Evolutionary conservation across 1,140 invertebrate genomes (phyloP), one percentile per base, ranked within the genome.

Genomic region (Drosophila bipectinata): DNA sequence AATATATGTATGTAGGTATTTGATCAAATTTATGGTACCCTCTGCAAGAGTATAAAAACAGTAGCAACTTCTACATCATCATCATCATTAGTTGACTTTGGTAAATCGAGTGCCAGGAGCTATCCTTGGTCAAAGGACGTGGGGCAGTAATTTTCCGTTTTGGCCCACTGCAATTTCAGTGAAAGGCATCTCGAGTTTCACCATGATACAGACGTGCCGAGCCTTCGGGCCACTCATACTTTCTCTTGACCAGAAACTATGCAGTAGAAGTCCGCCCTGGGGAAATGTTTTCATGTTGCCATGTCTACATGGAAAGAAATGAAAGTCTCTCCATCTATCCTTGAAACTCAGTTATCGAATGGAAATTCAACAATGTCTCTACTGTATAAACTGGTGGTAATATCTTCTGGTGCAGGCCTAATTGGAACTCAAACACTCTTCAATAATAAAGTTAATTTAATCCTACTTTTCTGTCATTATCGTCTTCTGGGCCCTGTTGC

Each of bases 71-170:
- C 61, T 53, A 30, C 59, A 62, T 66, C 60, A 52, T 55, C 63
- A 71, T 75, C 63, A 71, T 75, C 66, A 72, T 68, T 72, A 68
- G 52, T 64, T 64, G 37, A 55, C 78, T 76, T 71, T 77, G 67
- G 78, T 77, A 88, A 82, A 87, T 82, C 82, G 83, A 87, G 79
- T 67, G 72, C 56, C 55, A 55, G 48, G 21, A 51, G 51, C 63
- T 21, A 56, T 10, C 28, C n/a, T n/a, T 12, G 39, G 24, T 28
- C 47, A 18, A 15, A 18, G 18, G 18, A 12, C 44, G 21, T 26
- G 8, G 41, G 51, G 56, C 56, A 78, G 83, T 88, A 77, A 88
- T 77, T 87, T 88, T 88, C 79, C 72, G 67, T 72, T 80, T 66
- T 66, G 39, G 44, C 59, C 45, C 58, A 67, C 51, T 68, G 60